Conservation (phyloP, 2,888 invertebrate species). For the Julus scanicus region DNA sequence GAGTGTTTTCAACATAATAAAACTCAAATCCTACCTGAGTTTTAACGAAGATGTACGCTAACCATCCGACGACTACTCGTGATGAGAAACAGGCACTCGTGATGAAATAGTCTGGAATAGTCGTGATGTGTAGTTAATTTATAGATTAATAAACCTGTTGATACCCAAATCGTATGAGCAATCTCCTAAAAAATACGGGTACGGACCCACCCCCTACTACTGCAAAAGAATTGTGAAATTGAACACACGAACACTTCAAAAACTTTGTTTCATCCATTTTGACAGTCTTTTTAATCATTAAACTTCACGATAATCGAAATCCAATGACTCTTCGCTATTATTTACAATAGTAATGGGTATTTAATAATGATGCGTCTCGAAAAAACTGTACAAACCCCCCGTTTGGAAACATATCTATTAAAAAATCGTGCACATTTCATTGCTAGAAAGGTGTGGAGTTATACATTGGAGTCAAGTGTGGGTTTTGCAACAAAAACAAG, state of each 20-base stretch:
- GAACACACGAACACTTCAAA: neutral
- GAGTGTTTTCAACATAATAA: no score
- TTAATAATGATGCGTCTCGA: slow-evolving; percentile 9
- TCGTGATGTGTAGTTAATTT: no score
- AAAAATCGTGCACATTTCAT: slow-evolving; percentile 1
- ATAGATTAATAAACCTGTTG: no score
- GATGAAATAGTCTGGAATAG: no score
- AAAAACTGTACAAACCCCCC: neutral
- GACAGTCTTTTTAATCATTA: neutral
- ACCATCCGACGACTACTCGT: no score
- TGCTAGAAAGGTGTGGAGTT: neutral
- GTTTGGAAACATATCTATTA: neutral
- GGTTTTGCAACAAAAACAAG: neutral
- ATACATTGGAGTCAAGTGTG: neutral
- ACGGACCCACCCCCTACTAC: no score
- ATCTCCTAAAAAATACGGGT: no score
- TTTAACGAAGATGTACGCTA: no score
- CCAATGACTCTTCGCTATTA: neutral
- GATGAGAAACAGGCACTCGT: no score
- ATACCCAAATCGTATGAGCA: no score
- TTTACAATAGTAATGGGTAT: neutral
- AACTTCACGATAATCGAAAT: neutral
- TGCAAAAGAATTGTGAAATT: no score
- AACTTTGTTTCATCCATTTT: neutral
- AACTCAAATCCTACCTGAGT: no score